Base-by-base conservation (phyloP, 2,797 vertebrate genomes). In the Anolis apletophallus region DNA sequence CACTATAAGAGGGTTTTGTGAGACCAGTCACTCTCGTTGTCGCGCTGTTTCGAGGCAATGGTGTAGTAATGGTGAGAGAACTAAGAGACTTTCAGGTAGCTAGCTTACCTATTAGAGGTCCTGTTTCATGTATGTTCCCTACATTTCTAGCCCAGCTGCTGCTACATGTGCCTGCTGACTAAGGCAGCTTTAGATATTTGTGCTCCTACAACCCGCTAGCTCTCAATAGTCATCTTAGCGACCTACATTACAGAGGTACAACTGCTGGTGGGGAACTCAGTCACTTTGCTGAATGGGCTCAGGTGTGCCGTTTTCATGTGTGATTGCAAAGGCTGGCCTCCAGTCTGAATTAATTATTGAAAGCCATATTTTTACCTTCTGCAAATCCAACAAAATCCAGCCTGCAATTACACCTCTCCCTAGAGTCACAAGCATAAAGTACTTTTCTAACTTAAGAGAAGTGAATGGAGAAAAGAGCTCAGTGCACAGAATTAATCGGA, bases 321-420 rank as follows among this genome's bases (percentile, higher is more conserved):
- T 55, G 4, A 19, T 67, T 88, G 86, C 87, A 74, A 86, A 89
- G 76, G 75, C 83, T 0, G 88, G 36, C 10, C 82, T 88, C 64
- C 87, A 50, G 0, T 29, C n/a, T 0, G 77, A 73, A 32, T 90
- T 55, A 79, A 64, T 73, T 81, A 67, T 36, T 72, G 16, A 54
- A 90, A 32, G 16, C 5, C 59, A 73, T 32, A 79, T 90, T 91
- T 88, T 55, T 85, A 61, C 54, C 3, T 17, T 52, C n/a, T 34
- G 16, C 88, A 85, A 85, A 85, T 75, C 46, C 61, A 88, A 81
- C 81, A 79, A 85, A 89, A 85, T 32, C 21, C 80, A 75, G 32
- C 57, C 36, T 55, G 52, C n/a, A 69, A 67, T 29, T 36, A 59
- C 32, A 40, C 17, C 3, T 34, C 55, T 80, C 84, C 69, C 40